Conservation (phyloP, 2,113 vertebrate species). For the Gopherus flavomarginatus region DNA sequence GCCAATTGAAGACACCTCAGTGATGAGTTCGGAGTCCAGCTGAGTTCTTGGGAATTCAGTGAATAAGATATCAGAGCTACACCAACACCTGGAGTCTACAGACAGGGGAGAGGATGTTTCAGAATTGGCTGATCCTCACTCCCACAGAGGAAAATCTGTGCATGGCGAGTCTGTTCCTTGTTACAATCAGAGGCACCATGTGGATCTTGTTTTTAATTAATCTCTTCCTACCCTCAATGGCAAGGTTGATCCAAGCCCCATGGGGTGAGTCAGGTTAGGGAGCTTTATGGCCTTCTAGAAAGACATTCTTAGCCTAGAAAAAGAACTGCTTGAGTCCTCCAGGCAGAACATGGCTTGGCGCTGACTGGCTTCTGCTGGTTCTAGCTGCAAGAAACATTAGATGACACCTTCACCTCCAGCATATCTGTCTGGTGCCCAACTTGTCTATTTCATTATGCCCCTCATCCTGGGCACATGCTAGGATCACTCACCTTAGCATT, state of each 20-base stretch:
- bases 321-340: too few relatives aligned
- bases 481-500: neutral
- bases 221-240: neutral
- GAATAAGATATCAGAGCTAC: neutral
- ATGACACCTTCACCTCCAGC: neutral
- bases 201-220: neutral
- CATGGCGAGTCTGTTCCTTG: neutral
- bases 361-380: neutral
- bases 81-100: neutral
- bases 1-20: neutral
- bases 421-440: neutral
- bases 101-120: neutral
- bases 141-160: neutral
- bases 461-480: accelerated
- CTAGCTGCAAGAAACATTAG: neutral
- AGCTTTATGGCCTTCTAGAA: neutral
- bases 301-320: too few relatives aligned
- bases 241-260: neutral
- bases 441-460: neutral
- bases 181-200: neutral
- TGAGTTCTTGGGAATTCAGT: neutral
- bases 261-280: neutral
- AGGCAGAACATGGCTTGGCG: neutral
- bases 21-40: neutral
- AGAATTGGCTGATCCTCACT: neutral